Evolutionary conservation across 2,113 vertebrate species (phyloP).

Genomic region (Parus major): DNA sequence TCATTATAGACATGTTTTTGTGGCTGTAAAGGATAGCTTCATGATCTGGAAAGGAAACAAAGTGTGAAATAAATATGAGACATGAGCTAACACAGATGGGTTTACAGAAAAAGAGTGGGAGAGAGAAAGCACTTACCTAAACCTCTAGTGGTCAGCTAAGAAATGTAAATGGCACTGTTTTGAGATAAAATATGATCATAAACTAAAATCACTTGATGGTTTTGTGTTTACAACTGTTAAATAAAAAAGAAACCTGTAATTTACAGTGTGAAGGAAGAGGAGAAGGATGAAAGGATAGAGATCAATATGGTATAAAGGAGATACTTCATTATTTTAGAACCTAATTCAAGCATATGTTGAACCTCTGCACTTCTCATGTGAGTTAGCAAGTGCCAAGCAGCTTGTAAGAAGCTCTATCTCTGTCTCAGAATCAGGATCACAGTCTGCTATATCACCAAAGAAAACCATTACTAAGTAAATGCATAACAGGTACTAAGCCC

Average conservation of each 20-base stretch:
- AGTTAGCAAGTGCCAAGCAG: neutral
- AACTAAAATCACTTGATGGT: neutral
- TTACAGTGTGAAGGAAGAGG: neutral
- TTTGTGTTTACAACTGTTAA: neutral
- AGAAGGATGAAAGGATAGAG: neutral
- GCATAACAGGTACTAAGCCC: neutral
- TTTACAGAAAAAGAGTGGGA: slow-evolving; percentile 5
- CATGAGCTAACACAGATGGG: slow-evolving; percentile 11
- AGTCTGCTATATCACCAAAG: neutral
- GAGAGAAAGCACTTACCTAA: slow-evolving; percentile 25
- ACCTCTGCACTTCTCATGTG: neutral
- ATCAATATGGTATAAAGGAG: neutral
- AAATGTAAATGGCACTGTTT: slow-evolving; percentile 5
- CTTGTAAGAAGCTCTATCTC: neutral
- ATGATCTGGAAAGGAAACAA: neutral
- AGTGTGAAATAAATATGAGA: slow-evolving; percentile 15
- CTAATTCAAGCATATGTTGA: neutral
- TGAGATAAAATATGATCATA: slow-evolving; percentile 14
- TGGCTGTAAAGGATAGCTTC: neutral
- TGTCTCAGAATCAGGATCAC: neutral
- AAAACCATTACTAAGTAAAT: neutral
- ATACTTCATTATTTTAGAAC: neutral
- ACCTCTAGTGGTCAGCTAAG: slow-evolving; percentile 20
- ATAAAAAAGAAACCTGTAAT: neutral
- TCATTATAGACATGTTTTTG: neutral